Evolutionary conservation across 2,888 invertebrate genomes (phyloP).

Genomic region (Sepioteuthis lessoniana): DNA sequence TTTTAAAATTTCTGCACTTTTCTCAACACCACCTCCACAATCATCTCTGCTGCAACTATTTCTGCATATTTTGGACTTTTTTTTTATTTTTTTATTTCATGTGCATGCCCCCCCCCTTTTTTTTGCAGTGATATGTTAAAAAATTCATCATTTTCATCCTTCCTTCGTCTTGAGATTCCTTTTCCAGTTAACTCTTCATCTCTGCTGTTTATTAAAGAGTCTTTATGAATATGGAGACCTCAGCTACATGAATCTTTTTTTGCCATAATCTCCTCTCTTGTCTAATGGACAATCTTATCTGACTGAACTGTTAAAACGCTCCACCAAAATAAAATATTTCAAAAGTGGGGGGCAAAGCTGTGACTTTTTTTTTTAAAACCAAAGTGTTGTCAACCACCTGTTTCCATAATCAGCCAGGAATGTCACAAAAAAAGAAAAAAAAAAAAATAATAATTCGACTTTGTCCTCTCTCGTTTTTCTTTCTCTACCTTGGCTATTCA

Average conservation of each 20-base stretch:
- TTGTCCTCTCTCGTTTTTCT: not conserved
- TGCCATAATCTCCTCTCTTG: not conserved
- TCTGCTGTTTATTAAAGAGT: not conserved
- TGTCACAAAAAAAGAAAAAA: not conserved
- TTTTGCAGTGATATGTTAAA: not conserved
- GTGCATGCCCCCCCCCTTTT: not conserved
- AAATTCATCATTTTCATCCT: not conserved
- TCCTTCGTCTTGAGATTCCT: not conserved
- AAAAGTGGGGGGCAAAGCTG: not conserved
- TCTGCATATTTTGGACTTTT: not conserved
- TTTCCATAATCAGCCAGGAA: not conserved
- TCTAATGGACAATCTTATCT: constrained; percentile 11
- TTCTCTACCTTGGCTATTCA: not conserved
- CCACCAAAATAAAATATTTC: too few relatives aligned
- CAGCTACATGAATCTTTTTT: not conserved
- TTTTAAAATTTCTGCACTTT: not conserved
- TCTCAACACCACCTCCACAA: not conserved
- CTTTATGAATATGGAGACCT: not conserved
- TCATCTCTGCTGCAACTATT: not conserved
- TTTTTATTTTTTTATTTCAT: not conserved
- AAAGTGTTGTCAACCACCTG: constrained; percentile 33
- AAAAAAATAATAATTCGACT: not conserved
- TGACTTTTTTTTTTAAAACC: not conserved
- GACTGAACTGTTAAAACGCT: not conserved
- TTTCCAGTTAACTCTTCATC: not conserved